A percentile compares a stretch with the other conserved stretches of the same genome.
phyloP scores from a whole-genome alignment of 2,797 vertebrate genomes.

The Falco berigora region DNA sequence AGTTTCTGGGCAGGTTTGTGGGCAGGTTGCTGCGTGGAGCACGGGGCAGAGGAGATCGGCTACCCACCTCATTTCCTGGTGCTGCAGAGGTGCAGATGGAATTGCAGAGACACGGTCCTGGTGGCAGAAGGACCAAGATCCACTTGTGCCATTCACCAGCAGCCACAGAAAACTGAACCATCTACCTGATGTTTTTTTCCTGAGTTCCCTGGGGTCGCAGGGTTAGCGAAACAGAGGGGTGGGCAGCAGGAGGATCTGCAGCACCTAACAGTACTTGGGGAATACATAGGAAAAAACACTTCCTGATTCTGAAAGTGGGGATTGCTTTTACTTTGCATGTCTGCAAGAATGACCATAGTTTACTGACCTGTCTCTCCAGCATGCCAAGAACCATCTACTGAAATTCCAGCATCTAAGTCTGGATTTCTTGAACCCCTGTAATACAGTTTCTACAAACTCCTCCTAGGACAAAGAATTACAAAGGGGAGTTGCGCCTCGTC shows the following conservation, averaged over 20 bases:
- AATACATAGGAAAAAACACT: neutral
- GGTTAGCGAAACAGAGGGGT: neutral
- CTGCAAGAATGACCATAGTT: neutral
- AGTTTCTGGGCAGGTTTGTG: neutral
- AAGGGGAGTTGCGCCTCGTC: neutral
- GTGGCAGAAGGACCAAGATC: neutral
- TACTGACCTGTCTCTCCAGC: neutral
- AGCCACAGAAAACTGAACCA: neutral
- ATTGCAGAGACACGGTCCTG: neutral
- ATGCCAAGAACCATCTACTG: neutral
- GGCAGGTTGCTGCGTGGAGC: rapidly evolving
- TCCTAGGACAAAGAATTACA: neutral
- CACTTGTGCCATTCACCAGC: neutral
- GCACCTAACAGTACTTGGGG: neutral
- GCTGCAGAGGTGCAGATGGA: neutral
- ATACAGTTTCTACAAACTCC: neutral
- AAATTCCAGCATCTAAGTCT: neutral
- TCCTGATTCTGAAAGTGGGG: neutral
- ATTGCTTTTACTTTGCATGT: neutral
- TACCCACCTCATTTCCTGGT: neutral
- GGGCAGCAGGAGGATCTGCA: neutral
- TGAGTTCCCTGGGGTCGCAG: neutral
- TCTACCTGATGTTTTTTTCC: rapidly evolving
- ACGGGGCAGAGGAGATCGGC: neutral
- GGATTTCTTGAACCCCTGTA: neutral